phyloP scores from a whole-genome alignment of 2,888 invertebrate species.

The Catocala nupta region DNA sequence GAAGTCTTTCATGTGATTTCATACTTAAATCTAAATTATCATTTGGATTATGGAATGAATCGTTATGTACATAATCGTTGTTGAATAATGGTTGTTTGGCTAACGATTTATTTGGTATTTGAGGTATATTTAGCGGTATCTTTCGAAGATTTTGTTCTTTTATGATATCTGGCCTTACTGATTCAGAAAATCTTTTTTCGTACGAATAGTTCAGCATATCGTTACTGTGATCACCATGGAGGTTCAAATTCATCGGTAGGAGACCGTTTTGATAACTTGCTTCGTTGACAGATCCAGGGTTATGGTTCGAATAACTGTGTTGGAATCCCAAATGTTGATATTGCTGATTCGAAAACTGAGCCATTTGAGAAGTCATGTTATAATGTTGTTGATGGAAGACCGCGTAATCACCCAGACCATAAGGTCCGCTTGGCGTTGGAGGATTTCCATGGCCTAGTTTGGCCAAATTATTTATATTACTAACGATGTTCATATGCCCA shows the following conservation, averaged over 20 bases:
- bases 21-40: constrained; percentile 55
- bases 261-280: constrained; percentile 62
- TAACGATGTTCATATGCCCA: constrained; percentile 62
- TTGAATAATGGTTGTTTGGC: constrained; percentile 52
- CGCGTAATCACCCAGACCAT: constrained; percentile 64
- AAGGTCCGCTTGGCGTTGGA: constrained; percentile 58
- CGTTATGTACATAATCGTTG: constrained; percentile 40
- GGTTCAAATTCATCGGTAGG: constrained; percentile 70
- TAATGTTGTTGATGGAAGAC: constrained; percentile 60
- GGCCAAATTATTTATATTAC: constrained; percentile 69
- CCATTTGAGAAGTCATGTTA: constrained; percentile 61
- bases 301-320: constrained; percentile 57
- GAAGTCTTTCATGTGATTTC: constrained; percentile 49
- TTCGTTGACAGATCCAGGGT: constrained; percentile 50
- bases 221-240: constrained; percentile 55
- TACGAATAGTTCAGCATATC: constrained; percentile 48
- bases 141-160: constrained; percentile 36
- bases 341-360: constrained; percentile 64
- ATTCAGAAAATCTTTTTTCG: constrained; percentile 43
- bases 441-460: constrained; percentile 66
- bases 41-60: constrained; percentile 43
- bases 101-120: constrained; percentile 63
- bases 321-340: constrained; percentile 63
- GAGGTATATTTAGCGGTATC: constrained; percentile 65
- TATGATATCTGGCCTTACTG: constrained; percentile 20